Percentiles rank a stretch among this genome's conserved stretches.
Conservation (phyloP, 1,140 invertebrate species). For the Drosophila paulistorum region DNA sequence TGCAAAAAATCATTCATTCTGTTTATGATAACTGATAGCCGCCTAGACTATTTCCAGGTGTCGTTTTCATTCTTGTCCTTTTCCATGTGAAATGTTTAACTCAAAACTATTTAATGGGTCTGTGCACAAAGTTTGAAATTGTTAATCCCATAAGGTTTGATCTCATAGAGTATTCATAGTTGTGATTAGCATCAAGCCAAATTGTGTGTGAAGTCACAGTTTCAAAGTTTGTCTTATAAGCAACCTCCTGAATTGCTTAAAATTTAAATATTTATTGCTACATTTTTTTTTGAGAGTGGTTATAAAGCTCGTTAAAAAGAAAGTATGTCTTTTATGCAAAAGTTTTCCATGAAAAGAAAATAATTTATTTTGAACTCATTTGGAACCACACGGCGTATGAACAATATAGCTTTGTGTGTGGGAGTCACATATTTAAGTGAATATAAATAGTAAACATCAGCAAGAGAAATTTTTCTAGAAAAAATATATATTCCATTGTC, state of each 20-base stretch:
- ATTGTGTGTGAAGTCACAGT: too few relatives aligned
- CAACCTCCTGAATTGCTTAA: too few relatives aligned
- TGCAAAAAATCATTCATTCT: not conserved
- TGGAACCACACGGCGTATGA: not conserved
- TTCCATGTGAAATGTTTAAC: not conserved
- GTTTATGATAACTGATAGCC: conserved; percentile 9
- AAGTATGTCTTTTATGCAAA: not conserved
- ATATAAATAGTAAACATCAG: conserved; percentile 13
- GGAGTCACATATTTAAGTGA: not conserved
- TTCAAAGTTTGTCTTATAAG: too few relatives aligned
- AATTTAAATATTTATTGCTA: too few relatives aligned
- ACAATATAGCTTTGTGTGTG: not conserved
- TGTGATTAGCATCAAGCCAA: too few relatives aligned
- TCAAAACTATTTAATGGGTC: not conserved
- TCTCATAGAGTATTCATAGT: too few relatives aligned
- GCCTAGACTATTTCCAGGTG: not conserved
- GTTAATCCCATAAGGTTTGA: too few relatives aligned
- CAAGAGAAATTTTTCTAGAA: not conserved
- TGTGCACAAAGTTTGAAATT: not conserved
- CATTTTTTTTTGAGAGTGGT: not conserved
- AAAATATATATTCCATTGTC: conserved; percentile 14
- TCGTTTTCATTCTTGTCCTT: not conserved
- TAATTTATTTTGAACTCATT: not conserved
- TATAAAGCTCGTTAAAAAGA: not conserved
- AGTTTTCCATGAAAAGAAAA: not conserved